Evolutionary conservation across 2,113 vertebrate species (phyloP).

Genomic region (Phoenicopterus ruber): DNA sequence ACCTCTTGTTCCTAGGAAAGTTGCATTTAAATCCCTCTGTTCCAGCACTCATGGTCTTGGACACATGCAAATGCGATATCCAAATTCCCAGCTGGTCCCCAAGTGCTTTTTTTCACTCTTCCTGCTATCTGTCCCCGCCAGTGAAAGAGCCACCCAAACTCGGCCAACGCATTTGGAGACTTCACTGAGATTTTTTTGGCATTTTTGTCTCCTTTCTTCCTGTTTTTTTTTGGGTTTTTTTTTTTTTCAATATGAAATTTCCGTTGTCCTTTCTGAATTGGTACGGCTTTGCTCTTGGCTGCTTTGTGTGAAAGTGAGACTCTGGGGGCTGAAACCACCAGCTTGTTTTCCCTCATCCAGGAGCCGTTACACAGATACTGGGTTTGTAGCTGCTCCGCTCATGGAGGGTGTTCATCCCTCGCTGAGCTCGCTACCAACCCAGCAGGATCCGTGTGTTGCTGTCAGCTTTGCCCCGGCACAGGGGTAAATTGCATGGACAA

Average conservation of each 20-base stretch:
- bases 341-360: background rate
- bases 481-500: background rate
- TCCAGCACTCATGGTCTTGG: background rate
- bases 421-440: background rate
- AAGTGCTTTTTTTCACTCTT: background rate
- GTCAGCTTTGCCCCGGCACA: background rate
- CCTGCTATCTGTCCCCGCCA: background rate
- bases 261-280: background rate
- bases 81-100: background rate
- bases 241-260: background rate
- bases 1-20: background rate
- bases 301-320: background rate
- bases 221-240: background rate
- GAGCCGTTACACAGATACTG: background rate
- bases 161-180: background rate
- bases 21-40: background rate
- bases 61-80: background rate
- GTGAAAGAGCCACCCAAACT: background rate
- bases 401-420: background rate
- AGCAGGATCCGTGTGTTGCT: background rate
- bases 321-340: background rate
- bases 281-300: background rate
- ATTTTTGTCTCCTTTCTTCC: background rate
- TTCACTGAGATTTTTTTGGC: background rate
- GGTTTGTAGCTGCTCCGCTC: background rate